Evolutionary conservation across 2,888 invertebrate genomes (phyloP).

Genomic region (Hoplodrina ambigua): DNA sequence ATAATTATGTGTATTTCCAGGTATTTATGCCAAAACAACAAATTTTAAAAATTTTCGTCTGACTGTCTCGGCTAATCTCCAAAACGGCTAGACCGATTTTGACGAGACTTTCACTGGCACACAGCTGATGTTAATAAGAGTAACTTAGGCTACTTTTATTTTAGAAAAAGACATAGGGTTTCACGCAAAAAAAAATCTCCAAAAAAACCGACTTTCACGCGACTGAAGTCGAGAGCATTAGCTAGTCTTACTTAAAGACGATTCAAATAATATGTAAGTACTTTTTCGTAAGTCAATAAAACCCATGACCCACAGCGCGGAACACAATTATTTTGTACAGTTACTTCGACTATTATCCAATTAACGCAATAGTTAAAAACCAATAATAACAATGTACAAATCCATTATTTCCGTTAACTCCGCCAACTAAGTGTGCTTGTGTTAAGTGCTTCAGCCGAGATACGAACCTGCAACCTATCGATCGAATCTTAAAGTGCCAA

Average conservation of each 20-base stretch:
- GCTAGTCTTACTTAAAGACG: neutral
- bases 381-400: conserved; percentile 18
- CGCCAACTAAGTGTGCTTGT: conserved; percentile 28
- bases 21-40: no score
- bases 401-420: conserved; percentile 29
- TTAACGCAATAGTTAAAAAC: conserved; percentile 14
- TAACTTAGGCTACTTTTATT: no score
- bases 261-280: no score
- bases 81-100: no score
- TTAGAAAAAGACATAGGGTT: no score
- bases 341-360: conserved; percentile 2
- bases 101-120: no score
- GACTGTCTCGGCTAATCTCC: no score
- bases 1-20: no score
- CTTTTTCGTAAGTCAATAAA: neutral
- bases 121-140: no score
- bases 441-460: conserved; percentile 34
- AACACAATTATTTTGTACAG: neutral
- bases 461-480: conserved; percentile 50
- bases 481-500: conserved; percentile 45
- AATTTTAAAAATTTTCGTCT: no score
- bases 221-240: neutral
- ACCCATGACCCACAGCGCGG: neutral
- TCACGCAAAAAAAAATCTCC: no score
- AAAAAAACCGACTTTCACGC: no score